phyloP scores from a whole-genome alignment of 2,888 invertebrate genomes.

The Eudasyphora cyanicolor region DNA sequence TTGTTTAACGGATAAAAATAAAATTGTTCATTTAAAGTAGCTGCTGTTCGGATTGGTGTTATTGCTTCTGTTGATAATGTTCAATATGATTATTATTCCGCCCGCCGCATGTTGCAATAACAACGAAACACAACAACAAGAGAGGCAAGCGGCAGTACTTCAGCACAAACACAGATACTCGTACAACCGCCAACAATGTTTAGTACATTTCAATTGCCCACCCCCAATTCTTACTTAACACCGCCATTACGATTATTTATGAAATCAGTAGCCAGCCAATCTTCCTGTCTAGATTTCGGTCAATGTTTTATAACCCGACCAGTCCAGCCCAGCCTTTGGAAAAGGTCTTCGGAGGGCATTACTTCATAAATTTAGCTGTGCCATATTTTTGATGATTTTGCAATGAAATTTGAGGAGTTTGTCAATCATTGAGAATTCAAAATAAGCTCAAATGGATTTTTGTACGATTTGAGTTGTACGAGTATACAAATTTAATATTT shows the following conservation, averaged over 20 bases:
- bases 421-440: background rate
- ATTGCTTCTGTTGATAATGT: slow-evolving; percentile 76
- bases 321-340: background rate
- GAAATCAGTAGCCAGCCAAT: slow-evolving; percentile 48
- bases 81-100: slow-evolving; percentile 54
- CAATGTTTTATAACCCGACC: background rate
- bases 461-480: no score
- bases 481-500: no score
- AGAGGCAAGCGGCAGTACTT: slow-evolving; percentile 8
- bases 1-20: slow-evolving; percentile 78
- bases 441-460: no score
- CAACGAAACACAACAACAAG: slow-evolving; percentile 19
- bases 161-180: slow-evolving; percentile 1
- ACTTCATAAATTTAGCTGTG: background rate
- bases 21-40: slow-evolving; percentile 76
- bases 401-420: background rate
- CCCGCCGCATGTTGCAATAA: slow-evolving; percentile 28
- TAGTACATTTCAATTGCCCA: slow-evolving; percentile 54
- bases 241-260: slow-evolving; percentile 64
- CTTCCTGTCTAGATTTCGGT: background rate
- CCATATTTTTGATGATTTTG: background rate
- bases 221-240: slow-evolving; percentile 60
- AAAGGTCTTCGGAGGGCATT: background rate
- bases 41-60: slow-evolving; percentile 70
- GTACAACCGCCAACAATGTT: slow-evolving; percentile 13